A percentile compares a stretch with the other conserved stretches of the same genome.
phyloP scores from a whole-genome alignment of 2,888 invertebrate species.

The Leucophora obtusa region DNA sequence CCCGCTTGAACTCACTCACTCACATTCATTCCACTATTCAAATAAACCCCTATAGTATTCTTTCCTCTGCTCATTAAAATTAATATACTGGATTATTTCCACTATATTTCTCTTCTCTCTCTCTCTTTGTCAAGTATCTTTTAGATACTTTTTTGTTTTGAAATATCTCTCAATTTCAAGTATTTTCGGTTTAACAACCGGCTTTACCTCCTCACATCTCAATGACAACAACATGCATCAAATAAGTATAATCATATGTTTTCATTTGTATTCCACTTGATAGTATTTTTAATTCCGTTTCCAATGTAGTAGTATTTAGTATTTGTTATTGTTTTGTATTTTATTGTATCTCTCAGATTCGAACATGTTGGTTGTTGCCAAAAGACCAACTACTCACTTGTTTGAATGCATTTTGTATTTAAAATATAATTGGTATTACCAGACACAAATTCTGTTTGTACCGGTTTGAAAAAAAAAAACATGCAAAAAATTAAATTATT shows the following conservation, averaged over 20 bases:
- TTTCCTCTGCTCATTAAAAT: not conserved
- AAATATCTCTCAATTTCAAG: not conserved
- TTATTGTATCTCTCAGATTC: not conserved
- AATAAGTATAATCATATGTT: slow-evolving; percentile 42
- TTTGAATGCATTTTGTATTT: slow-evolving; percentile 38
- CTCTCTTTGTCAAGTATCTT: not conserved
- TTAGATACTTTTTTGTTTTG: slow-evolving; percentile 2
- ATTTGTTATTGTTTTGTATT: not conserved
- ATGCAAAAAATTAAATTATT: too few species aligned
- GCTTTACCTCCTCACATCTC: slow-evolving; percentile 36
- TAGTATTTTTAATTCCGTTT: slow-evolving; percentile 41
- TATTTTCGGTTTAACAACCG: slow-evolving; percentile 38
- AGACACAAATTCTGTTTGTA: not conserved
- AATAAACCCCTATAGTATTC: not conserved
- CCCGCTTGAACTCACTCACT: not conserved
- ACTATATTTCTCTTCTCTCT: not conserved
- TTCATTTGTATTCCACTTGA: slow-evolving; percentile 39
- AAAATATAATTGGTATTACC: slow-evolving; percentile 7
- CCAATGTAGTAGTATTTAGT: slow-evolving; percentile 19
- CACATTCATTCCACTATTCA: not conserved
- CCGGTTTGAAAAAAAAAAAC: not conserved
- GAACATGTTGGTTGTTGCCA: slow-evolving; percentile 27
- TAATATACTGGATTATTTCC: not conserved
- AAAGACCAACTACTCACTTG: slow-evolving; percentile 50
- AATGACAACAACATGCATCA: not conserved